Conservation (phyloP, 2,113 vertebrate species). For the Anguilla rostrata region DNA sequence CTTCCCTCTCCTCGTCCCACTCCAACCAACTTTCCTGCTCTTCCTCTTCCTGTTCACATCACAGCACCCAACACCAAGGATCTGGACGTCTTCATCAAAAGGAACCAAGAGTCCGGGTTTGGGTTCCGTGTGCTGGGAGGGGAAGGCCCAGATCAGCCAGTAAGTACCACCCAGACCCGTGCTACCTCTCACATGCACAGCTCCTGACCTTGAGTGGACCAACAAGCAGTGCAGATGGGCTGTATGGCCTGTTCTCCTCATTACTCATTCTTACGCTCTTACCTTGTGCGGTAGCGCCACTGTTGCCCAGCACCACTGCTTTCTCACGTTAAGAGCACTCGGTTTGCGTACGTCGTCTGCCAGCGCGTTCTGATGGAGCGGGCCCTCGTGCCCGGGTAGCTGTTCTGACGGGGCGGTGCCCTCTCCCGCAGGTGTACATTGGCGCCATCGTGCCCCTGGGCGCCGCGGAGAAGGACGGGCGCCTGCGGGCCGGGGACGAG, state of each 20-base stretch:
- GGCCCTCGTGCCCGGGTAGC: background rate
- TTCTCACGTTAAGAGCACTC: too few species aligned
- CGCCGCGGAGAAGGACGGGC: slow-evolving; percentile 90
- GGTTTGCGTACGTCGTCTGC: background rate
- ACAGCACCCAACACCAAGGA: slow-evolving; percentile 92
- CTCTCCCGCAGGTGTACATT: slow-evolving; percentile 85
- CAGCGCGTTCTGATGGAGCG: background rate
- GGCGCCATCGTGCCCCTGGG: slow-evolving; percentile 94
- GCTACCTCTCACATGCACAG: background rate
- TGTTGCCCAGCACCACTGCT: too few species aligned
- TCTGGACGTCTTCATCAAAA: slow-evolving; percentile 89
- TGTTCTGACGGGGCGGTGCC: background rate
- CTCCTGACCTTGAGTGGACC: too few species aligned
- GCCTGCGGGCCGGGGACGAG: slow-evolving; percentile 91
- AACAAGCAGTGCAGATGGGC: too few species aligned
- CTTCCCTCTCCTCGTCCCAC: background rate
- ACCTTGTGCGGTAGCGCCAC: too few species aligned
- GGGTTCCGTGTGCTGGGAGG: slow-evolving; percentile 96
- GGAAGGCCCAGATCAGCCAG: slow-evolving; percentile 92
- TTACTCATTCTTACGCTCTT: too few species aligned
- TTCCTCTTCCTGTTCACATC: background rate
- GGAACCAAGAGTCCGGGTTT: slow-evolving; percentile 95
- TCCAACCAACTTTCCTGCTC: slow-evolving; percentile 32
- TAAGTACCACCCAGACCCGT: slow-evolving; percentile 64
- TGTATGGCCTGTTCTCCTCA: too few species aligned